These are phyloP conservation scores for Lycophotia porphyrea DNA, from an alignment of 2,888 invertebrate genomes.

Conservation along the genomic window DNA sequence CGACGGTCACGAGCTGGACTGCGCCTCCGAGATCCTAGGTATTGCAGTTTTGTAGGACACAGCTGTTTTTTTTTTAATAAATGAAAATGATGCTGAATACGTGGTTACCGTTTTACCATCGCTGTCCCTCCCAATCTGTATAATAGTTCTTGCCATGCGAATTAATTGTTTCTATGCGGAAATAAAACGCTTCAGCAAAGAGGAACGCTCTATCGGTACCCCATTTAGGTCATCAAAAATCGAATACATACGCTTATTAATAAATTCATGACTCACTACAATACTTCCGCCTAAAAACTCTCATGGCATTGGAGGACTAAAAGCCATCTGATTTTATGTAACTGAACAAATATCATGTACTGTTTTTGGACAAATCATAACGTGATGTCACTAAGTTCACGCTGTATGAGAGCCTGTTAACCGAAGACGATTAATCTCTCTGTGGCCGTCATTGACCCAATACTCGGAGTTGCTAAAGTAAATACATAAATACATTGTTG, in stretches of 20 bases:
- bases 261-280: conserved; percentile 46
- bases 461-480: conserved; percentile 45
- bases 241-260: conserved; percentile 38
- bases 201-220: conserved; percentile 25
- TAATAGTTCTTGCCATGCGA: not conserved
- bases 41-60: too few relatives aligned
- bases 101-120: too few relatives aligned
- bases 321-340: conserved; percentile 27
- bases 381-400: conserved; percentile 45
- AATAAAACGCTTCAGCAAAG: conserved; percentile 7
- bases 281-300: conserved; percentile 36
- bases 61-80: too few relatives aligned
- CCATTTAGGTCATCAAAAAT: conserved; percentile 45
- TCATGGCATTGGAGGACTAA: conserved; percentile 30
- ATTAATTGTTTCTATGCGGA: conserved; percentile 30
- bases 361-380: conserved; percentile 40
- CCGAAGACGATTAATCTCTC: conserved; percentile 56
- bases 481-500: conserved; percentile 54
- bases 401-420: conserved; percentile 32
- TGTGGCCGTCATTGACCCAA: conserved; percentile 64
- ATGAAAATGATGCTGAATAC: too few relatives aligned
- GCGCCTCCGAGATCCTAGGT: too few relatives aligned
- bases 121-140: too few relatives aligned
- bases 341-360: conserved; percentile 38
- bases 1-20: too few relatives aligned